A percentile compares a stretch with the other conserved stretches of the same genome.
Evolutionary conservation across 2,113 vertebrate species (phyloP).

Genomic region (Nesoenas mayeri): DNA sequence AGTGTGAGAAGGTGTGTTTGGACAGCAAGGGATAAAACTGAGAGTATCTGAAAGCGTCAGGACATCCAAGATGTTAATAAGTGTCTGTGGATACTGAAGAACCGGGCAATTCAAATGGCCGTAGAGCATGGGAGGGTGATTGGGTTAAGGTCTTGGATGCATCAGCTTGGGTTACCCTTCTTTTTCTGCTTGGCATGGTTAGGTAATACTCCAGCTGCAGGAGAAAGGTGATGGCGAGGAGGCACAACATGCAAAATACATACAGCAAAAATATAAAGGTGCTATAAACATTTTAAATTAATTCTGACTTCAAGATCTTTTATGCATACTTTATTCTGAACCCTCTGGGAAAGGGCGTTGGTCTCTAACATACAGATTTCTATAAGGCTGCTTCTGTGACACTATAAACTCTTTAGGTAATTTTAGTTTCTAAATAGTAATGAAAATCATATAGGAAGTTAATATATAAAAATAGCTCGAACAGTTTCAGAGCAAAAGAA

Average conservation of each 20-base stretch:
- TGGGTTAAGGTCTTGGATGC: background rate
- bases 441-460: background rate
- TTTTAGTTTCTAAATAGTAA: slow-evolving; percentile 12
- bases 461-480: background rate
- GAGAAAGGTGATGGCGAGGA: background rate
- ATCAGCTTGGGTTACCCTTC: background rate
- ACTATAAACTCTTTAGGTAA: background rate
- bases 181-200: background rate
- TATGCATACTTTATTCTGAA: slow-evolving; percentile 5
- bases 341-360: background rate
- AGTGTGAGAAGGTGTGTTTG: background rate
- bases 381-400: background rate
- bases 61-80: background rate
- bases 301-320: background rate
- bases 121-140: background rate
- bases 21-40: background rate
- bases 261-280: slow-evolving; percentile 51
- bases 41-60: background rate
- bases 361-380: slow-evolving; percentile 24
- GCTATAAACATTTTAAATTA: slow-evolving; percentile 52
- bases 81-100: background rate
- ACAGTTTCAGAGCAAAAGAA: background rate
- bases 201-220: accelerated
- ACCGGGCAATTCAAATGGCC: no score
- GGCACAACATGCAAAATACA: no score